Evolutionary conservation across 2,797 vertebrate species (phyloP).

Genomic region (Tokudaia muenninki): DNA sequence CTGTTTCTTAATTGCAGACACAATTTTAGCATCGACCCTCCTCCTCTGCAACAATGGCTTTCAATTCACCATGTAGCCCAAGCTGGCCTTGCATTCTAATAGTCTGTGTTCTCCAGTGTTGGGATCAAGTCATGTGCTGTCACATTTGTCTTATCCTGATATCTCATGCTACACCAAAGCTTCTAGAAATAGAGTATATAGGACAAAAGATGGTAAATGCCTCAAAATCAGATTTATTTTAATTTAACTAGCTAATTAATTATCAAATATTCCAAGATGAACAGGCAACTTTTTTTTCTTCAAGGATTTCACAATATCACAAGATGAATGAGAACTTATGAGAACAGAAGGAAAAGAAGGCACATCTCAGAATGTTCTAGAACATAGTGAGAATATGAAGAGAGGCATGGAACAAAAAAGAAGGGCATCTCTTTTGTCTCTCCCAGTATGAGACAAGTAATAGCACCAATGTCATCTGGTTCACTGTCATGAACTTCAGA

Average conservation of each 20-base stretch:
- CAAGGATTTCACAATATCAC: background rate
- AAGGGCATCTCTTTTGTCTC: background rate
- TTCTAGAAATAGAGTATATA: conserved; percentile 8
- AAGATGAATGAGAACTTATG: background rate
- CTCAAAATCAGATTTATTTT: conserved; percentile 26
- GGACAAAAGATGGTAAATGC: background rate
- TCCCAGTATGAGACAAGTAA: background rate
- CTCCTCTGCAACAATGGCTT: background rate
- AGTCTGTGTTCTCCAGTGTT: background rate
- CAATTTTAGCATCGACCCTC: background rate
- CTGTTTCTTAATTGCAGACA: background rate
- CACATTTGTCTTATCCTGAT: background rate
- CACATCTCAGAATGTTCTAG: background rate
- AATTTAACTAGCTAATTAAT: conserved; percentile 48
- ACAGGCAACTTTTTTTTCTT: background rate
- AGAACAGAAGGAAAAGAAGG: background rate
- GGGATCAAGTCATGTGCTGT: background rate
- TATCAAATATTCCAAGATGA: background rate
- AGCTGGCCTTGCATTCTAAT: background rate
- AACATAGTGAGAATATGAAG: background rate
- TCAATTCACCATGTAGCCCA: background rate
- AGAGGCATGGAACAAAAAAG: background rate
- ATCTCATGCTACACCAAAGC: background rate
- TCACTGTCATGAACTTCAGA: background rate
- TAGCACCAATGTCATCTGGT: background rate